phyloP scores from a whole-genome alignment of 2,888 invertebrate species.

The Anticlea derivata region DNA sequence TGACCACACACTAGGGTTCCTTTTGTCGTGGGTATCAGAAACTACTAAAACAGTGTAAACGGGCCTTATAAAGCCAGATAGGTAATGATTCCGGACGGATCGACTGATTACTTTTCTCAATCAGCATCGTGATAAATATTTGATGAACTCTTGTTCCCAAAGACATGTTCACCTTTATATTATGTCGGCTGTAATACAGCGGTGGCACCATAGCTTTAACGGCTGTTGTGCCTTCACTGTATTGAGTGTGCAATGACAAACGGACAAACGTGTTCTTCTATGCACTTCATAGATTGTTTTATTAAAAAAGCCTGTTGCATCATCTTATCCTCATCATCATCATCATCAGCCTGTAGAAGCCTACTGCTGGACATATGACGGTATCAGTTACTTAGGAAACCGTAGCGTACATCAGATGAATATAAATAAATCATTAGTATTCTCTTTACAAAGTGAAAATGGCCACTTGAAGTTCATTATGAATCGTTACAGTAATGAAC shows the following conservation, averaged over 20 bases:
- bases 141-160: constrained; percentile 41
- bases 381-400: neutral
- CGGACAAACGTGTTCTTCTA: no score
- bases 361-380: neutral
- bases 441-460: constrained; percentile 34
- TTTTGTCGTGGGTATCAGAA: no score
- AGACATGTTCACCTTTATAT: neutral
- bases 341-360: no score
- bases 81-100: constrained; percentile 56
- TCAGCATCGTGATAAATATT: constrained; percentile 64
- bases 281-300: no score
- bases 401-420: constrained; percentile 35
- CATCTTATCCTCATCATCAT: no score
- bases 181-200: no score
- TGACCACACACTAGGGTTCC: no score
- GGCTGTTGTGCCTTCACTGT: no score
- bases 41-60: constrained; percentile 10
- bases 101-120: constrained; percentile 60
- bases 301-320: no score
- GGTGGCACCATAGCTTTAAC: no score
- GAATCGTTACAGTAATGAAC: constrained; percentile 18
- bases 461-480: constrained; percentile 33
- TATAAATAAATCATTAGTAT: constrained; percentile 34
- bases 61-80: constrained; percentile 44
- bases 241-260: no score